These are phyloP conservation scores for Halictus quadricinctus DNA, from an alignment of 2,888 invertebrate genomes.

Conservation along the genomic window DNA sequence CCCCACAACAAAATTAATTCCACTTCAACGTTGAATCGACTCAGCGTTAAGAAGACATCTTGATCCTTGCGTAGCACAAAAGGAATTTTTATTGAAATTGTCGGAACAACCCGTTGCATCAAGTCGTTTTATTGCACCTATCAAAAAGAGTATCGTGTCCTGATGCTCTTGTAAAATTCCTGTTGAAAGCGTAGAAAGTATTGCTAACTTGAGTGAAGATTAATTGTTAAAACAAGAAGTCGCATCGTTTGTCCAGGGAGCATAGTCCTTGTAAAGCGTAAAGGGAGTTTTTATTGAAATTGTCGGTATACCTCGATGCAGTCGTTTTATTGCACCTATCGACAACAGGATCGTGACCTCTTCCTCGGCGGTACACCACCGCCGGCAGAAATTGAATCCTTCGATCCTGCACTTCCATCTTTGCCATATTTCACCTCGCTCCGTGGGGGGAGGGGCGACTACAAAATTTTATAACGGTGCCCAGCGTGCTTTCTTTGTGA, in stretches of 20 bases:
- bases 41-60: not conserved
- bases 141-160: not conserved
- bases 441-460: not conserved
- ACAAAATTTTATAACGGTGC: conserved; percentile 7
- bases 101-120: not conserved
- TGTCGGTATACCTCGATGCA: not conserved
- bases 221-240: not conserved
- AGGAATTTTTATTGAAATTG: not conserved
- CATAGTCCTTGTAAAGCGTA: not conserved
- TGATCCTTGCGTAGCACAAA: not conserved
- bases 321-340: conserved; percentile 10
- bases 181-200: not conserved
- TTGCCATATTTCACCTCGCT: not conserved
- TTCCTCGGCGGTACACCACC: not conserved
- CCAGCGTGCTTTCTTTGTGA: not conserved
- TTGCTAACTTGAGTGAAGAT: not conserved
- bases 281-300: not conserved
- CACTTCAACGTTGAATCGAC: too few species aligned
- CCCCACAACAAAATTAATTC: too few species aligned
- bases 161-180: not conserved
- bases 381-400: not conserved
- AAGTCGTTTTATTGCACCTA: not conserved
- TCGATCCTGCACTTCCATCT: not conserved
- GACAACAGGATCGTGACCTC: not conserved
- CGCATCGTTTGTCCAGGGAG: not conserved